Conservation (phyloP, 2,888 invertebrate genomes). For the Phalera bucephala region DNA sequence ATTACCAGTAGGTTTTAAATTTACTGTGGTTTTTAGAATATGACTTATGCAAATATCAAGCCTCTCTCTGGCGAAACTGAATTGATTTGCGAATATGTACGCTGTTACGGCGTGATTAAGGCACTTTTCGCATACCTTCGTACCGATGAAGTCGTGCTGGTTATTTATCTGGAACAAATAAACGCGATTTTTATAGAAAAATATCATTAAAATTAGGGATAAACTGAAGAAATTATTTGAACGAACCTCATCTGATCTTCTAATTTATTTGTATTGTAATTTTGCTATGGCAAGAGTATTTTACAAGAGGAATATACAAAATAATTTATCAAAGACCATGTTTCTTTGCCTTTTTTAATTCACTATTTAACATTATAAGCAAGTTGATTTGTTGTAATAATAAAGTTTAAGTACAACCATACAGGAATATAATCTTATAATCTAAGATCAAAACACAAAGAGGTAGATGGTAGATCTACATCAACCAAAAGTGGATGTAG, state of each 20-base stretch:
- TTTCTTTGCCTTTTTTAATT: too few relatives aligned
- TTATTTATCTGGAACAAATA: slow-evolving; percentile 66
- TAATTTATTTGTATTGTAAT: too few relatives aligned
- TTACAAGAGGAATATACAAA: too few relatives aligned
- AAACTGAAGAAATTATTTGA: neutral
- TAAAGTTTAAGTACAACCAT: too few relatives aligned
- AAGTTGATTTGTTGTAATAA: too few relatives aligned
- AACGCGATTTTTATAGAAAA: neutral
- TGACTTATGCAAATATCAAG: slow-evolving; percentile 53
- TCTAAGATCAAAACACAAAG: too few relatives aligned
- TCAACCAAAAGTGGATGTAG: too few relatives aligned
- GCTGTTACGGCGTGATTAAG: slow-evolving; percentile 58
- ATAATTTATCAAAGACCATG: too few relatives aligned
- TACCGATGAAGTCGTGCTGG: slow-evolving; percentile 52
- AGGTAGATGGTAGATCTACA: too few relatives aligned
- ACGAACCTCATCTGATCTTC: neutral
- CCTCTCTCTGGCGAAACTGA: slow-evolving; percentile 51
- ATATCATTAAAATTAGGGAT: neutral
- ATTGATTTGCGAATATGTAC: slow-evolving; percentile 59
- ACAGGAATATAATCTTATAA: neutral
- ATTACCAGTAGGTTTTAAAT: slow-evolving; percentile 40
- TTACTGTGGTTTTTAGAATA: slow-evolving; percentile 51
- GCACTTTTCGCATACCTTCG: slow-evolving; percentile 70
- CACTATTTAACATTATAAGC: too few relatives aligned
- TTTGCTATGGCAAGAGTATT: too few relatives aligned